Percentiles rank a stretch among this genome's conserved stretches.
phyloP scores from a whole-genome alignment of 2,113 vertebrate genomes.

The Collichthys lucidus region DNA sequence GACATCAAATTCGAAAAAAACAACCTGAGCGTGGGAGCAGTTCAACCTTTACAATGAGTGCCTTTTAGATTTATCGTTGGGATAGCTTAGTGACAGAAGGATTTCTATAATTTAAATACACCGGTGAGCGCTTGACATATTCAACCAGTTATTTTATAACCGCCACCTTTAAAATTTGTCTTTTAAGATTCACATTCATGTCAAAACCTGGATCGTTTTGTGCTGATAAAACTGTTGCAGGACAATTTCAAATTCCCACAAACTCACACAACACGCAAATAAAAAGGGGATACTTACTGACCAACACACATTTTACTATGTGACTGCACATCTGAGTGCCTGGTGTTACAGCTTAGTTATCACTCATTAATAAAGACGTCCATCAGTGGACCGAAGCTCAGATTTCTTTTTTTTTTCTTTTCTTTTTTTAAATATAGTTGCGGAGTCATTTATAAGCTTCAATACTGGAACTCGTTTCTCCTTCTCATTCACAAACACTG shows the following conservation, averaged over 20 bases:
- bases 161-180: slow-evolving; percentile 27
- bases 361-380: neutral
- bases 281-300: neutral
- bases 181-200: slow-evolving; percentile 55
- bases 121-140: slow-evolving; percentile 19
- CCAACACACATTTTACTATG: slow-evolving; percentile 10
- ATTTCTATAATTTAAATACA: slow-evolving; percentile 30
- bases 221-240: slow-evolving; percentile 38
- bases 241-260: slow-evolving; percentile 19
- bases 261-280: slow-evolving; percentile 7
- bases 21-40: slow-evolving; percentile 61
- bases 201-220: slow-evolving; percentile 49
- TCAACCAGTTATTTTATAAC: slow-evolving; percentile 37
- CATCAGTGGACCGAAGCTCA: slow-evolving; percentile 5
- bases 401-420: neutral
- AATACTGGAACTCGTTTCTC: slow-evolving; percentile 26
- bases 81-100: slow-evolving; percentile 6
- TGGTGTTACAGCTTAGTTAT: slow-evolving; percentile 28
- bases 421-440: neutral
- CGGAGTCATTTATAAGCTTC: slow-evolving; percentile 24
- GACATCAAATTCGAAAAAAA: slow-evolving; percentile 33
- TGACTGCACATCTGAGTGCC: slow-evolving; percentile 15
- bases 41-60: slow-evolving; percentile 17
- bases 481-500: slow-evolving; percentile 62
- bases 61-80: slow-evolving; percentile 41